Percentiles rank a stretch among this genome's conserved stretches.
Evolutionary conservation across 2,888 invertebrate genomes (phyloP).

Genomic region (Drosophila subsilvestris): DNA sequence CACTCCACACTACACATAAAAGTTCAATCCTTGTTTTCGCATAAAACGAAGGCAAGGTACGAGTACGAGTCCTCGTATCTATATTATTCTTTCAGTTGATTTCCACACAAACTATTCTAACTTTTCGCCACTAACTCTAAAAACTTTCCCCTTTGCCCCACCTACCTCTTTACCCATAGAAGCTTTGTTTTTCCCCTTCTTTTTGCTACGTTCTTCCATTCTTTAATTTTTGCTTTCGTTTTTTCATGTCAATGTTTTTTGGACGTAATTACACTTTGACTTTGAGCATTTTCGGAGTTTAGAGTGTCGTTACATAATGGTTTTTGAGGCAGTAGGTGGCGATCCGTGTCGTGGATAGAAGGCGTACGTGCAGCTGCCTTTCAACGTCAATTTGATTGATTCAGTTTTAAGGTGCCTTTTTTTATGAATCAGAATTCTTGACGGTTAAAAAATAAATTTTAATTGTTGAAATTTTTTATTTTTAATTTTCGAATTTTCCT

Average conservation of each 20-base stretch:
- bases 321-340: neutral
- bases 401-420: neutral
- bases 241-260: slow-evolving; percentile 56
- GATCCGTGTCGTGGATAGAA: too few species aligned
- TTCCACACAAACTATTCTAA: neutral
- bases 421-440: neutral
- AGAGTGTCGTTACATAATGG: slow-evolving; percentile 45
- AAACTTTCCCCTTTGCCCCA: neutral
- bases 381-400: neutral
- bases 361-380: neutral
- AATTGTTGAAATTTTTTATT: neutral
- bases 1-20: too few species aligned
- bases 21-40: neutral
- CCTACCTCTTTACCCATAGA: neutral
- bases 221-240: neutral
- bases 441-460: neutral
- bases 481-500: too few species aligned
- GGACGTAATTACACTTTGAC: slow-evolving; percentile 65
- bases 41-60: neutral
- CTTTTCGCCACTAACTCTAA: neutral
- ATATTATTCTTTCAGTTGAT: neutral
- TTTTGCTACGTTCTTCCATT: slow-evolving; percentile 2
- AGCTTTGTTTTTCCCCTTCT: neutral
- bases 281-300: slow-evolving; percentile 59
- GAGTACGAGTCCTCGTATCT: too few species aligned